Percentiles rank a stretch among this genome's conserved stretches.
Evolutionary conservation across 2,797 vertebrate species (phyloP).

Genomic region (Mus caroli): DNA sequence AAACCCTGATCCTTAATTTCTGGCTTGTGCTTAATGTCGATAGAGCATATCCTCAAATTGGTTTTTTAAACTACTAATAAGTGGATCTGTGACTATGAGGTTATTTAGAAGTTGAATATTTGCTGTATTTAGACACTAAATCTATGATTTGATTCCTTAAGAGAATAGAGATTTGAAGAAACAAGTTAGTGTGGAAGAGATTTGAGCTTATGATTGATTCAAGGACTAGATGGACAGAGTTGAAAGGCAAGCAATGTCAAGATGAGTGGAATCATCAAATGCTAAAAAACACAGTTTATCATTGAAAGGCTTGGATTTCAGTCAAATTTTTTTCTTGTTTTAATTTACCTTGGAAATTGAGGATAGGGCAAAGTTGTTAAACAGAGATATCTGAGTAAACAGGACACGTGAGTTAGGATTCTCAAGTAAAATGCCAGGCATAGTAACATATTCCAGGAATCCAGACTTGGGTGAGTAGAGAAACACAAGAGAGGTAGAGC

Average conservation of each 20-base stretch:
- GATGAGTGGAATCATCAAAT: background rate
- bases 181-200: background rate
- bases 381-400: background rate
- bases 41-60: background rate
- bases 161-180: background rate
- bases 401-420: background rate
- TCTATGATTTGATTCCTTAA: background rate
- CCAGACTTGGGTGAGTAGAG: background rate
- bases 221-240: background rate
- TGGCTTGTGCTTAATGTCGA: background rate
- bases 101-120: background rate
- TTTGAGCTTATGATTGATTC: background rate
- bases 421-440: background rate
- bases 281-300: accelerated
- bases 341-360: background rate
- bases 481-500: background rate
- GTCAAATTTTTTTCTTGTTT: background rate
- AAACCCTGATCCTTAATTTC: background rate
- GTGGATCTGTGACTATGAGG: background rate
- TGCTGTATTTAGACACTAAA: background rate
- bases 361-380: background rate
- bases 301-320: background rate
- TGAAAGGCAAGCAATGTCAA: background rate
- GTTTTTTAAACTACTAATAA: background rate
- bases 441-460: no score